Percentiles rank a stretch among this genome's conserved stretches.
These are phyloP conservation scores for Sebastes alutus DNA, from an alignment of 2,797 vertebrate species.

Conservation along the genomic window DNA sequence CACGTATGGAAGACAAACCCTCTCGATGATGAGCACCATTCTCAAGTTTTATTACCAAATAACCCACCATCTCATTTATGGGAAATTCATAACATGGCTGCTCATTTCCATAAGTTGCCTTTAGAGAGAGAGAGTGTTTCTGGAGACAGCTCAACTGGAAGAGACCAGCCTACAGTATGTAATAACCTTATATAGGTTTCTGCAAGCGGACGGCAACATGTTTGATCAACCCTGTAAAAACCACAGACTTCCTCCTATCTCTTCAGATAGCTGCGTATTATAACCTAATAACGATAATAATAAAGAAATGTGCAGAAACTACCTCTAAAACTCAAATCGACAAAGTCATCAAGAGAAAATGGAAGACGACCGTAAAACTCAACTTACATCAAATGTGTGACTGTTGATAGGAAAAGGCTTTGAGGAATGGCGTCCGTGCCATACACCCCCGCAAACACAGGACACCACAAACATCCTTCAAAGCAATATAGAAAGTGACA, in stretches of 20 bases:
- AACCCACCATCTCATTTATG: constrained; percentile 20
- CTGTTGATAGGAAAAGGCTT: constrained; percentile 18
- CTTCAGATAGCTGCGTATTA: constrained; percentile 14
- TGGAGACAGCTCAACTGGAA: constrained; percentile 21
- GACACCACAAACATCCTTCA: constrained; percentile 36
- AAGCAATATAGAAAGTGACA: constrained; percentile 47
- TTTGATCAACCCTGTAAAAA: constrained; percentile 38
- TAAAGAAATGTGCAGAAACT: constrained; percentile 26
- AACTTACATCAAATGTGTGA: constrained; percentile 32
- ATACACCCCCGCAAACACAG: constrained; percentile 20
- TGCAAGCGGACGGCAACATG: constrained; percentile 7
- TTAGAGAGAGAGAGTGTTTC: constrained; percentile 35
- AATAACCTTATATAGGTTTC: constrained; percentile 21
- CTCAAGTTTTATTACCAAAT: constrained; percentile 34
- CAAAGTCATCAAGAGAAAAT: constrained; percentile 19
- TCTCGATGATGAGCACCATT: constrained; percentile 6
- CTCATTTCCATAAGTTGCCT: constrained; percentile 49
- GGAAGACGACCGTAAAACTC: constrained; percentile 49
- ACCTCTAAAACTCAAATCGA: constrained; percentile 37
- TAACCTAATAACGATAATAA: background rate
- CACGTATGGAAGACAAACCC: background rate
- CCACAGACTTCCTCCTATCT: background rate
- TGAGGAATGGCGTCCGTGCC: constrained; percentile 2
- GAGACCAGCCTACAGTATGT: constrained; percentile 3
- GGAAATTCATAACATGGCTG: constrained; percentile 37